phyloP scores from a whole-genome alignment of 1,140 invertebrate species.

The Drosophila sturtevanti region DNA sequence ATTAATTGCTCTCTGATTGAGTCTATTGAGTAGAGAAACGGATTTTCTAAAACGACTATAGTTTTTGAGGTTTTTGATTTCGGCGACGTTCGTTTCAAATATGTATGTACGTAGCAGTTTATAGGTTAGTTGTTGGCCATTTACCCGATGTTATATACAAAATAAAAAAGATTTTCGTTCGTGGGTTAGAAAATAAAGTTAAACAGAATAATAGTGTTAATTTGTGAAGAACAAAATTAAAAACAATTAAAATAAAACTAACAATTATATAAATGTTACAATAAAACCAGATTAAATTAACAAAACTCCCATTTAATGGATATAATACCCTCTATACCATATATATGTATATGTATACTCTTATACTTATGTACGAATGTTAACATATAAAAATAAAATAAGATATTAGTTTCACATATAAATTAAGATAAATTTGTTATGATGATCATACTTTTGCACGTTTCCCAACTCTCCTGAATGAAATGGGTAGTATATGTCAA shows the following conservation, averaged over 20 bases:
- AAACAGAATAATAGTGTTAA: constrained; percentile 59
- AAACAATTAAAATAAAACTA: constrained; percentile 20
- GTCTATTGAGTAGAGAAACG: constrained; percentile 82
- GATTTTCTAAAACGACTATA: constrained; percentile 82
- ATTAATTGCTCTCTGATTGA: constrained; percentile 81
- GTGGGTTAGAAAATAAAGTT: constrained; percentile 58
- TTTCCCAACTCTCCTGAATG: neutral
- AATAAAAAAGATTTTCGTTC: constrained; percentile 43
- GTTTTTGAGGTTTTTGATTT: constrained; percentile 45
- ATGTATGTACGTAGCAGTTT: constrained; percentile 23
- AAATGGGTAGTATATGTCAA: constrained; percentile 22
- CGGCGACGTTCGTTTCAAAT: constrained; percentile 37
- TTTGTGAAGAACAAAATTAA: constrained; percentile 28
- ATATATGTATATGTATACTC: too few species aligned
- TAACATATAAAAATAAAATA: constrained; percentile 4
- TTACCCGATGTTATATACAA: constrained; percentile 56
- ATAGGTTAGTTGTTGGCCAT: constrained; percentile 63
- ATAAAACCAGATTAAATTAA: constrained; percentile 24
- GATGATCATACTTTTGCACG: neutral
- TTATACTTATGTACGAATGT: too few species aligned
- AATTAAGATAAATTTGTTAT: neutral
- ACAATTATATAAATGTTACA: constrained; percentile 36
- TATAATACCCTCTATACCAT: neutral
- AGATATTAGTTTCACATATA: neutral
- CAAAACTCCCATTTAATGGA: neutral